phyloP scores from a whole-genome alignment of 2,797 vertebrate genomes.

The Nyctalus aviator region DNA sequence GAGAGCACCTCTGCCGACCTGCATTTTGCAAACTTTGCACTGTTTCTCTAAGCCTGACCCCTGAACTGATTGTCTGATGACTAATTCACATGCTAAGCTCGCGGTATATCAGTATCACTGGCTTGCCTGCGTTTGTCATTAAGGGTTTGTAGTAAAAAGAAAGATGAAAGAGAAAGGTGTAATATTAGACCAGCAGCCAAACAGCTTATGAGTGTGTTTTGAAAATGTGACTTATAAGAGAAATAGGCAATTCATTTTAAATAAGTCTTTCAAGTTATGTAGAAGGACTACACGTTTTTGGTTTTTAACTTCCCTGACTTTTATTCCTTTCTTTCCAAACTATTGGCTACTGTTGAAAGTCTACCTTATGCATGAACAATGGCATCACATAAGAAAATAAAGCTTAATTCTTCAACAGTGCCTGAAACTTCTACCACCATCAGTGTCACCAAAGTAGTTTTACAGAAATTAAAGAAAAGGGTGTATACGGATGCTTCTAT shows the following conservation, averaged over 20 bases:
- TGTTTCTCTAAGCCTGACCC: conserved; percentile 93
- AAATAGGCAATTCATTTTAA: conserved; percentile 82
- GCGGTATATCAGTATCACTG: conserved; percentile 90
- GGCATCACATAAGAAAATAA: background rate
- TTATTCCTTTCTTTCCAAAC: conserved; percentile 47
- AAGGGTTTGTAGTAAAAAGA: conserved; percentile 89
- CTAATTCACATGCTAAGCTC: conserved; percentile 92
- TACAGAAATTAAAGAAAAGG: background rate
- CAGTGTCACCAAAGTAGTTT: background rate
- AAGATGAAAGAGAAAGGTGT: conserved; percentile 91
- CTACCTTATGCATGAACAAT: background rate
- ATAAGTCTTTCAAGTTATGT: conserved; percentile 71
- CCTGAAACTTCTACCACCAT: background rate
- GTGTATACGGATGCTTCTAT: background rate
- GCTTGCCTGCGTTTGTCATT: conserved; percentile 91
- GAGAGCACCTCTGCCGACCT: conserved; percentile 85
- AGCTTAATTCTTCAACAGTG: background rate
- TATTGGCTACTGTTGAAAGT: background rate
- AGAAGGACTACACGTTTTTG: conserved; percentile 17
- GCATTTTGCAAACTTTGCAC: conserved; percentile 88
- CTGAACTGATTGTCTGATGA: conserved; percentile 92
- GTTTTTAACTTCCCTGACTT: background rate
- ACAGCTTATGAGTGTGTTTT: conserved; percentile 83
- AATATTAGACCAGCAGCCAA: conserved; percentile 89
- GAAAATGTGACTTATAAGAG: conserved; percentile 84